phyloP scores from a whole-genome alignment of 1,140 invertebrate genomes.

The Chionoecetes opilio region DNA sequence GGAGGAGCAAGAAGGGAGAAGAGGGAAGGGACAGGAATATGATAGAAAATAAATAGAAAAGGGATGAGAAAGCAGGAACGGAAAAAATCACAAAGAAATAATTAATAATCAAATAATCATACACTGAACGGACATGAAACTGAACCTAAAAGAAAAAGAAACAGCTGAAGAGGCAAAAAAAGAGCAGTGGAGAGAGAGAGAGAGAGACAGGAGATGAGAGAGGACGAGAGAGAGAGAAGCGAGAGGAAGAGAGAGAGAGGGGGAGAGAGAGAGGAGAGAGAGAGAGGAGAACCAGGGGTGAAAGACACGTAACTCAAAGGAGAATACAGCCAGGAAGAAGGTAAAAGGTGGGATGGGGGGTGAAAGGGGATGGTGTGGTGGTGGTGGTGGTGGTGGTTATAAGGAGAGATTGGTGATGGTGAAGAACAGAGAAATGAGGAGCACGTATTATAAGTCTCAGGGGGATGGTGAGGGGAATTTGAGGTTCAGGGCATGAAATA shows the following conservation, averaged over 20 bases:
- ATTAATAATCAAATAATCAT: not conserved
- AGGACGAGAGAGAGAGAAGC: not conserved
- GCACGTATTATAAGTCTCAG: no score
- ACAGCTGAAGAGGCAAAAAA: not conserved
- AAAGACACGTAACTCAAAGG: no score
- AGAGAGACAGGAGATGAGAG: not conserved
- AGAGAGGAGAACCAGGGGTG: not conserved
- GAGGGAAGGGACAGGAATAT: not conserved
- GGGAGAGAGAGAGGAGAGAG: conserved; percentile 8
- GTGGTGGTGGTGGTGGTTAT: no score
- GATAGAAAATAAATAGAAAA: not conserved
- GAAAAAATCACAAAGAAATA: no score
- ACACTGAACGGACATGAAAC: not conserved
- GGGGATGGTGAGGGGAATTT: no score
- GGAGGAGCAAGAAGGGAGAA: not conserved
- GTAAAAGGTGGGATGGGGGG: no score
- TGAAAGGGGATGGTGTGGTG: no score
- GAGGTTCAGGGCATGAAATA: no score
- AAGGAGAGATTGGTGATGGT: no score
- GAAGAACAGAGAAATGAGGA: no score
- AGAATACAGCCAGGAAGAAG: no score
- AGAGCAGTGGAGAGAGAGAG: not conserved
- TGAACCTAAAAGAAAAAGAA: not conserved
- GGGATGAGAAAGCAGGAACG: not conserved
- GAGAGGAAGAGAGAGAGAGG: conserved; percentile 21